Evolutionary conservation across 2,113 vertebrate genomes (phyloP).

Genomic region (Machaerirhynchus nigripectus): DNA sequence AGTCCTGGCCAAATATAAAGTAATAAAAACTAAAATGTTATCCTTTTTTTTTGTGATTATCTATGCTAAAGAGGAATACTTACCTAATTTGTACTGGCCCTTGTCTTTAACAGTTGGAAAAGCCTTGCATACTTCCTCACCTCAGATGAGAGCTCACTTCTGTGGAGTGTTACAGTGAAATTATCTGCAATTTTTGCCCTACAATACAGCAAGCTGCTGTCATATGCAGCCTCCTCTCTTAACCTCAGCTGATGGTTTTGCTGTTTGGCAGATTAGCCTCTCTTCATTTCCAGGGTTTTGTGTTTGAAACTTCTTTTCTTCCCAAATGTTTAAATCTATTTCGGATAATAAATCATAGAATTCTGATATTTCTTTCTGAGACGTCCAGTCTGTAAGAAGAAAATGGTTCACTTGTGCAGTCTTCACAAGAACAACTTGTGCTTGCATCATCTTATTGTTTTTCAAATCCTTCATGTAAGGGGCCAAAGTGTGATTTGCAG

Average conservation of each 20-base stretch:
- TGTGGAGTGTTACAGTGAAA: slow-evolving; percentile 18
- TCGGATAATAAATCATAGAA: slow-evolving; percentile 71
- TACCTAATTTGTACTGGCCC: slow-evolving; percentile 27
- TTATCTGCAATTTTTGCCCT: not conserved
- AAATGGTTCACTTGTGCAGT: not conserved
- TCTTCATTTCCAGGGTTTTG: slow-evolving; percentile 51
- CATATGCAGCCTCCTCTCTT: not conserved
- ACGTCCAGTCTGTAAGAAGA: slow-evolving; percentile 32
- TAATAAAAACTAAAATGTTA: slow-evolving; percentile 63
- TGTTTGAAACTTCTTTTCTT: slow-evolving; percentile 4
- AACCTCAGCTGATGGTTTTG: slow-evolving; percentile 12
- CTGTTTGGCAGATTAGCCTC: slow-evolving; percentile 37
- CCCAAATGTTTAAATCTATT: slow-evolving; percentile 59
- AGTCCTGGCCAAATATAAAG: slow-evolving; percentile 69
- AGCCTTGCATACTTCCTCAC: slow-evolving; percentile 30
- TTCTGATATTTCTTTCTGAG: slow-evolving; percentile 55
- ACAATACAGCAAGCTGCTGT: not conserved
- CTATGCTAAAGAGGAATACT: slow-evolving; percentile 14
- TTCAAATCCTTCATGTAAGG: not conserved
- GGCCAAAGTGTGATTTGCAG: not conserved
- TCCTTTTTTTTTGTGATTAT: slow-evolving; percentile 3
- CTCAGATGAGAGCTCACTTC: slow-evolving; percentile 36
- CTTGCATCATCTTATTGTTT: not conserved
- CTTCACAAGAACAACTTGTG: not conserved
- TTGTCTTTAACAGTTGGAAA: slow-evolving; percentile 45